phyloP scores from a whole-genome alignment of 2,113 vertebrate species.

The Eretmochelys imbricata region DNA sequence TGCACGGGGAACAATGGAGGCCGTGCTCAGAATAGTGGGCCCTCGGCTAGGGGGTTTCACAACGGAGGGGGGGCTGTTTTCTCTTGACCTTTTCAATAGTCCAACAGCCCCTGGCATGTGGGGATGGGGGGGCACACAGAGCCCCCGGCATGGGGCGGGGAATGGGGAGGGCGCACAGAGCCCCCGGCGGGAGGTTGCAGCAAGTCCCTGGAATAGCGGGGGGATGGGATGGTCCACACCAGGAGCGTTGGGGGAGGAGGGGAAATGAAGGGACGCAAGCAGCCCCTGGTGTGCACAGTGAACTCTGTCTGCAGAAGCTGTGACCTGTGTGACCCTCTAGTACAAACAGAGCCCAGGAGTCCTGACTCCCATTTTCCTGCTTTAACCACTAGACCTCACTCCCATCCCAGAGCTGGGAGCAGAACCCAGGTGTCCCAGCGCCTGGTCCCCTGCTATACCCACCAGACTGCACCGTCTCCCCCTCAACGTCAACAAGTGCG shows the following conservation, averaged over 20 bases:
- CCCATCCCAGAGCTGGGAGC: background rate
- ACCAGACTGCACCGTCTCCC: background rate
- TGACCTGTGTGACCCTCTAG: background rate
- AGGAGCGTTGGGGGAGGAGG: no score
- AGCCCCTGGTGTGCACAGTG: background rate
- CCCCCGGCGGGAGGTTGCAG: background rate
- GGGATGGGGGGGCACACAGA: background rate
- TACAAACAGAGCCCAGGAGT: background rate
- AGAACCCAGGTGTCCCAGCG: background rate
- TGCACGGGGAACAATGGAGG: no score
- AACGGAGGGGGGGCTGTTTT: background rate
- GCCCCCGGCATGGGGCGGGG: background rate
- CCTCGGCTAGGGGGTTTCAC: no score
- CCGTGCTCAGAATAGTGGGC: no score
- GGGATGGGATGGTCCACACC: background rate
- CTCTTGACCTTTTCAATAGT: background rate
- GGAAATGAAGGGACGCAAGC: no score
- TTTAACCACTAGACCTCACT: background rate
- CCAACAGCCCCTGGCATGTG: background rate
- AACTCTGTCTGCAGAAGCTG: background rate
- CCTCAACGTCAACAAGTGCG: no score
- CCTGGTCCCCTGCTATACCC: no score
- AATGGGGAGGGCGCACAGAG: background rate
- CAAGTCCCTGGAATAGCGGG: background rate
- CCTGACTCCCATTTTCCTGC: background rate